Conservation (phyloP, 64 coral and sea anemone species). For the Cladopsammia gracilis region DNA sequence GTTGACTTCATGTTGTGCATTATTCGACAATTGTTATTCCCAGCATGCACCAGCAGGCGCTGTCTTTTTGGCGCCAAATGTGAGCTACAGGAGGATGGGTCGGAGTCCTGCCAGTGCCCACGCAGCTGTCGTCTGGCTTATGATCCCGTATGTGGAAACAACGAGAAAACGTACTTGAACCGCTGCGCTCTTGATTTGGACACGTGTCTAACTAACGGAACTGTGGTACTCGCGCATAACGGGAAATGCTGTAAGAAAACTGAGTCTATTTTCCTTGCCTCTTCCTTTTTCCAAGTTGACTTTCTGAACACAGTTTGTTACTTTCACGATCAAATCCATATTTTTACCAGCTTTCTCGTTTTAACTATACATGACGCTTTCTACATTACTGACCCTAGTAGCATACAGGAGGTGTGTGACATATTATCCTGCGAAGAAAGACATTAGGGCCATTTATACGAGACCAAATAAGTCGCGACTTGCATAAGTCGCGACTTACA, state of each 20-base stretch:
- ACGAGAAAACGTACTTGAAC: constrained; percentile 70
- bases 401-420: no score
- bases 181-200: constrained; percentile 55
- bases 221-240: constrained; percentile 12
- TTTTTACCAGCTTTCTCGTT: no score
- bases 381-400: no score
- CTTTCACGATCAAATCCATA: no score
- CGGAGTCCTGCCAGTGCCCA: constrained; percentile 60
- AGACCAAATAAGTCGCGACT: no score
- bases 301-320: not conserved
- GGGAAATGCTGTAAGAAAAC: constrained; percentile 85
- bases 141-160: constrained; percentile 76
- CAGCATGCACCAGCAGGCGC: constrained; percentile 17
- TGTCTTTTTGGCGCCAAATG: constrained; percentile 64
- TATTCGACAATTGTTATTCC: not conserved
- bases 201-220: constrained; percentile 42
- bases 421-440: no score
- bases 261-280: not conserved
- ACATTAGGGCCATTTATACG: no score
- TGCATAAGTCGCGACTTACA: no score
- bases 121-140: constrained; percentile 58
- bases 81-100: constrained; percentile 46
- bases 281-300: not conserved
- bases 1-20: no score
- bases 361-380: no score